Base-by-base conservation (phyloP, 2,797 vertebrate species). In the Bryconaethiops microstoma region DNA sequence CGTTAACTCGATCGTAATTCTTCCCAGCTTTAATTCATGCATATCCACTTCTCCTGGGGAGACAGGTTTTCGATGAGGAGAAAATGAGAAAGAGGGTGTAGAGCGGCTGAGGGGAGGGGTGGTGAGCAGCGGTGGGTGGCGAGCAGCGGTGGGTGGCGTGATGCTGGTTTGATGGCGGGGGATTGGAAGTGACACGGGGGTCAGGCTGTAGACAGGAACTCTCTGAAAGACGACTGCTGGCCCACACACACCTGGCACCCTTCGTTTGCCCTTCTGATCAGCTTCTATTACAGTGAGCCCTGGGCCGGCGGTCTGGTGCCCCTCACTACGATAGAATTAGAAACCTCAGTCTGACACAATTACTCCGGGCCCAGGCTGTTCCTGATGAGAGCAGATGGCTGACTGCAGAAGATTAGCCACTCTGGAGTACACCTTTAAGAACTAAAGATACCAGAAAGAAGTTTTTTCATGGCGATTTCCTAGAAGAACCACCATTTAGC, bases 41-140 rank as follows among this genome's bases (percentile, higher is more conserved):
- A 84, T 84, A 84, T 85, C 83, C 82, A 77, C 74, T 83, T 78
- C 82, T 88, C 70, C 52, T 74, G 59, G 76, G 82, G 67, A 78
- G 87, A 89, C 86, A 88, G 84, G 72, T 91, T 90, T 90, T 84
- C 85, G 82, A 89, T 88, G 88, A 89, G 83, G 78, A 81, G 78
- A 81, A 87, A 86, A 89, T 88, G 78, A 84, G 84, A 87, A 90
- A 81, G 42, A 60, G 70, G 52, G 67, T 42, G 59, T 45, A 64
- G 45, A 63, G 72, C 79, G 55, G 60, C 29, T 71, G 77, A 12
- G 59, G 76, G 78, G 70, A 74, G 50, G 13, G 63, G 45, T 45
- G 45, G 29, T 25, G 73, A 52, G 68, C 50, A 48, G 35, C 40
- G 21, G 39, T 48, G 63, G 63, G 45, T 45, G 45, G 29, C 17